Base-by-base conservation (phyloP, 2,888 invertebrate species). In the Napeogenes inachia region DNA sequence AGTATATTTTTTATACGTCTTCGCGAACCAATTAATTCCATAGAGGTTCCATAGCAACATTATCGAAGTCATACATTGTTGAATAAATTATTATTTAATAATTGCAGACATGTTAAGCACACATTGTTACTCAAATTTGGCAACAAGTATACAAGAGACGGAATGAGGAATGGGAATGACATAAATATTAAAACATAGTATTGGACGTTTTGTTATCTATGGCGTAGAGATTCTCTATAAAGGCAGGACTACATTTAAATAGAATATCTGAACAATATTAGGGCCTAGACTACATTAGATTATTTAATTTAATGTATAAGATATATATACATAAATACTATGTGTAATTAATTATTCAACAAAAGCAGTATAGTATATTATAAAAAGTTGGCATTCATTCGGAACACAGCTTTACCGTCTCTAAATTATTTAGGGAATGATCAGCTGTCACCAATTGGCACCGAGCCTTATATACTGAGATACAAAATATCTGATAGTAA, bases 361-460 rank as follows among this genome's bases (percentile, higher is more conserved):
- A 47, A 47, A n/a, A 47, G n/a, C 21, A n/a, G 21, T 10, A 30
- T 30, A 6, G 8, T 5, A n/a, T 5, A 58, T 56, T n/a, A 56
- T 42, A 64, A 38, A 55, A 46, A 57, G 56, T 61, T 61, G 61
- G 54, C 63, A 58, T 30, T 53, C 53, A 56, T 56, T 60, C 60
- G 46, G 59, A 61, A 56, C 65, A 45, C 56, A 59, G 60, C 61
- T 58, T 60, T 59, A 60, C 56, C 21, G 21, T 21, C 21, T 57
- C 56, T 47, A 57, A 65, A 67, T 67, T 67, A 67, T 67, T 67
- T 67, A 62, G 62, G 65, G 65, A 63, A 67, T 67, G 63, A 63
- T 60, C 56, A 58, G 60, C 59, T 67, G 63, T 63, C 65, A 65
- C 59, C 63, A 60, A 65, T 67, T 67, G 67, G 67, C 67, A 67